A percentile compares a stretch with the other conserved stretches of the same genome.
Evolutionary conservation across 2,797 vertebrate genomes (phyloP).

Genomic region (Huso huso): DNA sequence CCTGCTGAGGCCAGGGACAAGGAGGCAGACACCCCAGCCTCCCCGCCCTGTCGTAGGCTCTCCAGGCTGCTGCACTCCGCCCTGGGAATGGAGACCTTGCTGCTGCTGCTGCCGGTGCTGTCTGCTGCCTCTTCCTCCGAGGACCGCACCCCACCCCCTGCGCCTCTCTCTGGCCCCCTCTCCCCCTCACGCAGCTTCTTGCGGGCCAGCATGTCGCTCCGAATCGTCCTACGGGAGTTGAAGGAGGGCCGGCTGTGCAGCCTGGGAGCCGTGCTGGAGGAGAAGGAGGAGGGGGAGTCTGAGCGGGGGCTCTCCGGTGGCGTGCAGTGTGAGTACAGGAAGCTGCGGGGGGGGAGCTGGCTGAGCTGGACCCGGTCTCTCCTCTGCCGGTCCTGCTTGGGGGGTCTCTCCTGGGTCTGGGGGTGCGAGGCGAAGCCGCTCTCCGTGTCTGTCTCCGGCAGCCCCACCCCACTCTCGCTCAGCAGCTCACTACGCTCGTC

Average conservation of each 20-base stretch:
- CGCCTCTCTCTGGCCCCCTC: constrained; percentile 29
- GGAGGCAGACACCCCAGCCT: constrained; percentile 38
- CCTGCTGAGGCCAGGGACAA: constrained; percentile 25
- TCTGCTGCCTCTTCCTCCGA: constrained; percentile 5
- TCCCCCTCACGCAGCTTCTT: constrained; percentile 65
- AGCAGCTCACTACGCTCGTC: constrained; percentile 88
- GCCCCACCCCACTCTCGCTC: constrained; percentile 40
- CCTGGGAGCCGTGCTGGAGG: constrained; percentile 52
- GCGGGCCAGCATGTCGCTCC: constrained; percentile 90
- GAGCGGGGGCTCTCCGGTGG: constrained; percentile 45
- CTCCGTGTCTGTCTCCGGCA: constrained; percentile 76
- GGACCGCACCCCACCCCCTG: constrained; percentile 11
- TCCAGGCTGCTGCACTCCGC: constrained; percentile 55
- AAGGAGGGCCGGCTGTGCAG: constrained; percentile 67
- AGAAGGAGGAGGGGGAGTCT: constrained; percentile 54
- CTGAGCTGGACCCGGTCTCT: neutral
- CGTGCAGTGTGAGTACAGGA: constrained; percentile 53
- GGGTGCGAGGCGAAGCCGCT: constrained; percentile 70
- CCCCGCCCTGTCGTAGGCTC: constrained; percentile 30
- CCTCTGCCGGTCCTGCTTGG: constrained; percentile 22
- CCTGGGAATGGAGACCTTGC: neutral
- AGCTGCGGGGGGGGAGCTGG: constrained; percentile 42
- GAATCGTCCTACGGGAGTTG: constrained; percentile 85
- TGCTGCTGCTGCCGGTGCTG: neutral
- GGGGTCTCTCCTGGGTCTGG: constrained; percentile 60